Conservation (phyloP, 2,888 invertebrate species). For the Athalia cordata region DNA sequence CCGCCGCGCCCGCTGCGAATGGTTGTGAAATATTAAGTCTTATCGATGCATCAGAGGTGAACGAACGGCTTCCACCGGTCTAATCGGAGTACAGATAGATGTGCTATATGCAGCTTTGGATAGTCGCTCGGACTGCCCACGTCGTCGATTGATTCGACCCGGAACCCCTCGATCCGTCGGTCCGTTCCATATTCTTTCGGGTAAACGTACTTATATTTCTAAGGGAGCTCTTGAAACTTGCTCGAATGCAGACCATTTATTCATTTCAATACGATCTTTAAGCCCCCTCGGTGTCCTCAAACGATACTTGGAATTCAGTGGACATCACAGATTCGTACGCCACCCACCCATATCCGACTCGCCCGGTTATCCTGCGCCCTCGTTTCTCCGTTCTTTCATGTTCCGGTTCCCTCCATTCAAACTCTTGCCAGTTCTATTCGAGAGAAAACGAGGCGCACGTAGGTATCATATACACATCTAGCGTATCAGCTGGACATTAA, state of each 20-base stretch:
- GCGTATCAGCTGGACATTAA: too few relatives aligned
- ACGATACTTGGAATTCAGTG: slow-evolving; percentile 26
- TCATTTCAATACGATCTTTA: background rate
- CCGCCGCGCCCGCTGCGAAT: slow-evolving; percentile 2
- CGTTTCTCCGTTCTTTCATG: background rate
- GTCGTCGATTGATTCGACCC: slow-evolving; percentile 23
- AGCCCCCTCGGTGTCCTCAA: slow-evolving; percentile 15
- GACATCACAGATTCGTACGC: slow-evolving; percentile 11
- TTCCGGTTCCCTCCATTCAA: background rate
- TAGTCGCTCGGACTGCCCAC: too few relatives aligned
- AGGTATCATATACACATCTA: too few relatives aligned
- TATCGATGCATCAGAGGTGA: slow-evolving; percentile 42
- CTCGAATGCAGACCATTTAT: too few relatives aligned
- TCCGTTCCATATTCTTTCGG: background rate
- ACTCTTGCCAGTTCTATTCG: too few relatives aligned
- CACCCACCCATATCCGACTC: background rate
- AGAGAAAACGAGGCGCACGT: too few relatives aligned
- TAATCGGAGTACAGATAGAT: background rate
- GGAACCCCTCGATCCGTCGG: background rate
- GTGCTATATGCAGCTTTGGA: too few relatives aligned
- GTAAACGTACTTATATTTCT: too few relatives aligned
- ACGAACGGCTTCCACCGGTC: slow-evolving; percentile 15
- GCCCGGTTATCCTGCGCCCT: background rate
- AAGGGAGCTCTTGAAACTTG: too few relatives aligned
- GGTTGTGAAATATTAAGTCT: slow-evolving; percentile 37